Conservation (phyloP, 1,140 invertebrate species). For the Drosophila tani region DNA sequence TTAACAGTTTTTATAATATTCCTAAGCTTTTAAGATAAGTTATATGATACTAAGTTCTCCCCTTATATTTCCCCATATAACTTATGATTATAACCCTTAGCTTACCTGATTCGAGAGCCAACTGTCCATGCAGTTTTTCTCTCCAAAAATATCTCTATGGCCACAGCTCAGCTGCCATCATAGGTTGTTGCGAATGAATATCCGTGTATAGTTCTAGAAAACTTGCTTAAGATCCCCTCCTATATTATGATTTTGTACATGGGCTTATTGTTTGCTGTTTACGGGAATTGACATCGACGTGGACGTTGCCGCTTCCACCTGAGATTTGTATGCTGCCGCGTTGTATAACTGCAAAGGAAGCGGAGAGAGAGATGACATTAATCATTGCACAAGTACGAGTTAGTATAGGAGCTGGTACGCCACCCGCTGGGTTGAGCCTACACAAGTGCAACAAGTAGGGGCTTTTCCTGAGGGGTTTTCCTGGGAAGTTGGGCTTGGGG, state of each 20-base stretch:
- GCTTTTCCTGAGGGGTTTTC: slow-evolving; percentile 6
- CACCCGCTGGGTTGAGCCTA: slow-evolving; percentile 28
- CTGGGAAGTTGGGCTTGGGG: background rate
- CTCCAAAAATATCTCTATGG: slow-evolving; percentile 9
- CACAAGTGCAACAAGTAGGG: slow-evolving; percentile 52
- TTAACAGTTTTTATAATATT: background rate
- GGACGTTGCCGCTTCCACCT: slow-evolving; percentile 28
- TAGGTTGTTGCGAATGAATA: background rate
- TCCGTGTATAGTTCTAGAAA: slow-evolving; percentile 10
- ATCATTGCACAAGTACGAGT: slow-evolving; percentile 21
- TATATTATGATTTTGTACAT: slow-evolving; percentile 24
- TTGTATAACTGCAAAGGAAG: slow-evolving; percentile 62
- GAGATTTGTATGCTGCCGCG: slow-evolving; percentile 12
- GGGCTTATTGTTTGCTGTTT: slow-evolving; percentile 40
- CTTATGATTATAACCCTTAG: background rate
- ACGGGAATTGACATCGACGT: slow-evolving; percentile 41
- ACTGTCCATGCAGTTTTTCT: slow-evolving; percentile 26
- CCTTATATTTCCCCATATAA: background rate
- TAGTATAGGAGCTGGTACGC: background rate
- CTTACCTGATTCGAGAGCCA: slow-evolving; percentile 44
- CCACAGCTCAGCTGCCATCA: slow-evolving; percentile 13
- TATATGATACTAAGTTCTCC: background rate
- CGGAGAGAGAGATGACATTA: slow-evolving; percentile 14
- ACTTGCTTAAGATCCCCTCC: background rate
- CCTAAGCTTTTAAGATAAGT: no score